These are phyloP conservation scores for Eurystomus glaucurus DNA, from an alignment of 2,797 vertebrate species.

Conservation along the genomic window DNA sequence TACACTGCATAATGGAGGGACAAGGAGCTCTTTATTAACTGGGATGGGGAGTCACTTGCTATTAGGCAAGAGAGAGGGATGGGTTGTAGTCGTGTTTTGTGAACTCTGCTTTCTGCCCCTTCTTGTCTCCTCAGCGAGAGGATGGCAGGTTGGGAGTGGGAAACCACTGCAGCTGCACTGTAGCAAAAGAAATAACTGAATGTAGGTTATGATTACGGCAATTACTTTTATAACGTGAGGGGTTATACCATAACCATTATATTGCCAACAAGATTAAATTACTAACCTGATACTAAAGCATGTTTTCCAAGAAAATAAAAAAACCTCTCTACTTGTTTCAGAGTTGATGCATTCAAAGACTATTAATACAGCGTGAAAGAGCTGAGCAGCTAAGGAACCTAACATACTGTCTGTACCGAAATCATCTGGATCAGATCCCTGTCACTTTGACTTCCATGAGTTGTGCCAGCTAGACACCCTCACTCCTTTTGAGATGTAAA, in stretches of 20 bases:
- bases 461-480: neutral
- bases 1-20: conserved; percentile 68
- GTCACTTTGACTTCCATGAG: neutral
- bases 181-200: conserved; percentile 37
- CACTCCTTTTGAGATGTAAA: neutral
- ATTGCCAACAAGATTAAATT: conserved; percentile 40
- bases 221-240: neutral
- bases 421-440: neutral
- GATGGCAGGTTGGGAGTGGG: neutral
- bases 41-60: conserved; percentile 66
- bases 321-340: neutral
- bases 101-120: conserved; percentile 15
- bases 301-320: conserved; percentile 16
- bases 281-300: neutral
- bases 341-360: neutral
- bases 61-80: conserved; percentile 66
- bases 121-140: neutral
- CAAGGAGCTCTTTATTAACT: conserved; percentile 80
- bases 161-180: conserved; percentile 22
- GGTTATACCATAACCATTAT: conserved; percentile 1
- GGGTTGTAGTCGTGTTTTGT: conserved; percentile 21
- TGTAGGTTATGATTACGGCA: conserved; percentile 23
- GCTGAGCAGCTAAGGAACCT: neutral
- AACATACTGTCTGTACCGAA: neutral
- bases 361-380: neutral